Evolutionary conservation across 2,888 invertebrate species (phyloP).

Genomic region (Rambutsinella grinnellia): DNA sequence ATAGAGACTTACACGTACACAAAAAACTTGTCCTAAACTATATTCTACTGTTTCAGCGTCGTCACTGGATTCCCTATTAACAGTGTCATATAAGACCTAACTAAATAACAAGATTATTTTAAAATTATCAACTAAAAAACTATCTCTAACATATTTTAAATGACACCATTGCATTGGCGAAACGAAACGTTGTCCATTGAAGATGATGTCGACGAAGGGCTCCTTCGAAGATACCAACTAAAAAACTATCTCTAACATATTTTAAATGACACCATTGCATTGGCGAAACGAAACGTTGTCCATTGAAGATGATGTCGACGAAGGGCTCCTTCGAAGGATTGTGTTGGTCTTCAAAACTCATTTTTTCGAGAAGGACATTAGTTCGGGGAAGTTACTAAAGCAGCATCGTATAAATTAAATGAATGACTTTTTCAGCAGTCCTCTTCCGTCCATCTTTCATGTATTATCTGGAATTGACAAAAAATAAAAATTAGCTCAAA

Average conservation of each 20-base stretch:
- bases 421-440: constrained; percentile 14
- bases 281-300: constrained; percentile 20
- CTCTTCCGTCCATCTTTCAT: neutral
- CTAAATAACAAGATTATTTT: neutral
- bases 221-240: no score
- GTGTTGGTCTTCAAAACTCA: constrained; percentile 3
- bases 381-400: neutral
- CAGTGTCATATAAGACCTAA: no score
- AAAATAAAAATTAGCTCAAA: no score
- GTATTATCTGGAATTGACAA: no score
- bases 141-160: neutral
- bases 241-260: no score
- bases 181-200: constrained; percentile 8
- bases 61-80: no score
- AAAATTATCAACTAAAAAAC: neutral
- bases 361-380: neutral
- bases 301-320: constrained; percentile 5
- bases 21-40: no score
- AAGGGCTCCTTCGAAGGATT: no score
- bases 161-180: constrained; percentile 42
- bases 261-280: constrained; percentile 41
- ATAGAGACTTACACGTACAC: no score
- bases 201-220: neutral
- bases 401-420: constrained; percentile 26
- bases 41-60: no score